Evolutionary conservation across 1,140 invertebrate genomes (phyloP).

Genomic region (Halictus rubicundus): DNA sequence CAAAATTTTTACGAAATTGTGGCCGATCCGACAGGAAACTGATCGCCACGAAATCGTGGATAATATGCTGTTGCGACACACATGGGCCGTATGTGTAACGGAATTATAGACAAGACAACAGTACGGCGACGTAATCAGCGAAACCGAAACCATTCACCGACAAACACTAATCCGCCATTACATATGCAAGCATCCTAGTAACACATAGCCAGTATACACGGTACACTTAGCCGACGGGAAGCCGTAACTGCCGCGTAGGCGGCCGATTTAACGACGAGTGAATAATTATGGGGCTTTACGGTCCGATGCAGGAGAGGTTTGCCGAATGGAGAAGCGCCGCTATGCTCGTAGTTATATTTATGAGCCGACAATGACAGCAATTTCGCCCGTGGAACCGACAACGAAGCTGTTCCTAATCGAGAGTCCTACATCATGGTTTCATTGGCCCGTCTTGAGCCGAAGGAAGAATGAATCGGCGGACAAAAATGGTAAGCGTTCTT

Average conservation of each 20-base stretch:
- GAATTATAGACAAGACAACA: slow-evolving; percentile 6
- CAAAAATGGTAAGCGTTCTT: neutral
- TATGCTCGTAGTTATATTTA: slow-evolving; percentile 71
- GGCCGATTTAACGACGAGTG: slow-evolving; percentile 78
- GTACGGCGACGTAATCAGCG: neutral
- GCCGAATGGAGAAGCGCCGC: slow-evolving; percentile 55
- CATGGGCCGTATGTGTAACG: neutral
- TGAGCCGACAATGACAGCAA: slow-evolving; percentile 67
- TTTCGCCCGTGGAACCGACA: slow-evolving; percentile 51
- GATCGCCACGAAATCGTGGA: neutral
- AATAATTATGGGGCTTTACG: slow-evolving; percentile 78
- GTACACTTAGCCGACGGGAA: slow-evolving; percentile 60
- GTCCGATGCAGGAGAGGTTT: slow-evolving; percentile 70
- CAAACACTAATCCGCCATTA: slow-evolving; percentile 55
- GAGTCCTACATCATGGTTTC: slow-evolving; percentile 22
- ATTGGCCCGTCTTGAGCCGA: neutral
- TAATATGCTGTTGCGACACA: neutral
- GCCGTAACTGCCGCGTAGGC: slow-evolving; percentile 74
- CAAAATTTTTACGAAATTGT: too few relatives aligned
- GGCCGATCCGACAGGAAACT: too few relatives aligned
- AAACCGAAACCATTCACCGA: slow-evolving; percentile 17
- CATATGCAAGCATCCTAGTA: slow-evolving; percentile 62
- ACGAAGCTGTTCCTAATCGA: slow-evolving; percentile 62
- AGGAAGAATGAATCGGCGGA: neutral
- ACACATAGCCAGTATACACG: slow-evolving; percentile 61